Conservation (phyloP, 2,888 invertebrate species). For the Microchrysa polita region DNA sequence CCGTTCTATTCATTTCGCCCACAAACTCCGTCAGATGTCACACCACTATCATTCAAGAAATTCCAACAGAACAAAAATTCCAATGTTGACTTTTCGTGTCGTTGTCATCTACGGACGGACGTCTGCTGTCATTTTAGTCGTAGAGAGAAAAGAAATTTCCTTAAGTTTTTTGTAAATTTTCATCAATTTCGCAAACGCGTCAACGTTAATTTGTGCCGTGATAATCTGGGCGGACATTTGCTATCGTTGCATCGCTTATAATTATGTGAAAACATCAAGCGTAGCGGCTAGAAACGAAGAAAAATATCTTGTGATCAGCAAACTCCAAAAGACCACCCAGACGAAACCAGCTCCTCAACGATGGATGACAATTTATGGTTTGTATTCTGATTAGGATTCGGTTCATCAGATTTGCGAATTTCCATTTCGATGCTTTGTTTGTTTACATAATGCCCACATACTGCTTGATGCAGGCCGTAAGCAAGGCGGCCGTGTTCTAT, state of each 20-base stretch:
- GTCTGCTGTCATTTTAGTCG: slow-evolving; percentile 8
- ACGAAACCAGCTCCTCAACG: slow-evolving; percentile 36
- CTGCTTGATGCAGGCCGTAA: not conserved
- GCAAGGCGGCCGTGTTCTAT: not conserved
- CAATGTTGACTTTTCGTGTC: slow-evolving; percentile 27
- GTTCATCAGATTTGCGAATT: slow-evolving; percentile 32
- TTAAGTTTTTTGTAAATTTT: too few relatives aligned
- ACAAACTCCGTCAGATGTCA: not conserved
- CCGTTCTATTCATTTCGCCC: not conserved
- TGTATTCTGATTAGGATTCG: slow-evolving; percentile 34
- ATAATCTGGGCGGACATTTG: not conserved
- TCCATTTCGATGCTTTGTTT: not conserved
- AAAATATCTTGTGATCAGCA: slow-evolving; percentile 28
- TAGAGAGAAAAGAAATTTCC: not conserved
- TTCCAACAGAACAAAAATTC: not conserved
- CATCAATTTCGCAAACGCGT: not conserved
- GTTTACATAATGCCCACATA: slow-evolving; percentile 28
- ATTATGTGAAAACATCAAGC: slow-evolving; percentile 37
- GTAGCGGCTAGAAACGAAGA: slow-evolving; percentile 5
- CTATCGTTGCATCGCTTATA: not conserved
- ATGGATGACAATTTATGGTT: slow-evolving; percentile 64
- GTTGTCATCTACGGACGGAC: slow-evolving; percentile 19
- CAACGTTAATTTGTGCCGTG: slow-evolving; percentile 1
- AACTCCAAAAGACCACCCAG: too few relatives aligned
- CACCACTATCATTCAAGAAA: not conserved